These are phyloP conservation scores for Leptinotarsa defecta DNA, from an alignment of 1,140 invertebrate species.

Conservation along the genomic window DNA sequence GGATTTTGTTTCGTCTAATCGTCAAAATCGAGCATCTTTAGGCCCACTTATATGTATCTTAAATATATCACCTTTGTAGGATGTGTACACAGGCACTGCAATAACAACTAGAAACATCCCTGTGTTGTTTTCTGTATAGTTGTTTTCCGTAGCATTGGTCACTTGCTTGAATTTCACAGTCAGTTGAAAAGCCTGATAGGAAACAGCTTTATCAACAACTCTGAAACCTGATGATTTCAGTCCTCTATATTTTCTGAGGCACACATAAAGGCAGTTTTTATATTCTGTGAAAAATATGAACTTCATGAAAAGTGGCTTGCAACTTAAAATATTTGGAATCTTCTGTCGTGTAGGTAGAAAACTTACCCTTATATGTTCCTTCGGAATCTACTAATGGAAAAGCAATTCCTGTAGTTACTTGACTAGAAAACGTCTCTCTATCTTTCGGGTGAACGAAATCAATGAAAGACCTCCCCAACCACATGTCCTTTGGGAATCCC, in stretches of 20 bases:
- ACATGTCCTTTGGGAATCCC: conserved; percentile 82
- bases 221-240: conserved; percentile 63
- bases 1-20: too few species aligned
- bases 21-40: too few species aligned
- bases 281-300: conserved; percentile 41
- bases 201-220: conserved; percentile 64
- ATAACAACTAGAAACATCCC: conserved; percentile 72
- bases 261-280: conserved; percentile 57
- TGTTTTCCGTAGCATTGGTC: conserved; percentile 53
- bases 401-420: conserved; percentile 61
- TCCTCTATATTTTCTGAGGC: conserved; percentile 61
- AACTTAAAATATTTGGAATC: background rate
- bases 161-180: conserved; percentile 71
- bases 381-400: conserved; percentile 59
- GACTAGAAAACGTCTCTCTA: conserved; percentile 59
- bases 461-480: conserved; percentile 83
- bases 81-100: conserved; percentile 72
- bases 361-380: conserved; percentile 49
- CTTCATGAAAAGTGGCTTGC: background rate
- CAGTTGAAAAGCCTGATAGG: conserved; percentile 76
- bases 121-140: conserved; percentile 55
- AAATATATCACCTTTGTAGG: conserved; percentile 70
- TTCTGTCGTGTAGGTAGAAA: background rate
- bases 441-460: conserved; percentile 85
- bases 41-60: background rate